Evolutionary conservation across 2,888 invertebrate genomes (phyloP).

Genomic region (Nomada hirtipes): DNA sequence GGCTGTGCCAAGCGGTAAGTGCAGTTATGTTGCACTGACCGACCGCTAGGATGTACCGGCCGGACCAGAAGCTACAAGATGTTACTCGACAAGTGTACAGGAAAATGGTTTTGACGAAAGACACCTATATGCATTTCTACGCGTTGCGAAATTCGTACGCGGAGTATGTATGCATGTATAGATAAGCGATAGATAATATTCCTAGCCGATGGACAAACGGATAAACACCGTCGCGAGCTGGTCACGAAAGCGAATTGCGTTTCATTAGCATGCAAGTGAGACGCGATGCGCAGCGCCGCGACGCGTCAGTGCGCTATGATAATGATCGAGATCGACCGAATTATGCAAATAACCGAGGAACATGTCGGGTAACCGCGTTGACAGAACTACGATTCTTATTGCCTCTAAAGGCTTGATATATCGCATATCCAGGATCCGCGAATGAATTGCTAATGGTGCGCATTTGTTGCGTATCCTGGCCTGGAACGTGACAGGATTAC

Average conservation of each 20-base stretch:
- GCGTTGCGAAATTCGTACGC: too few relatives aligned
- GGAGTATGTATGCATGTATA: too few relatives aligned
- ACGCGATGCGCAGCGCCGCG: conserved; percentile 4
- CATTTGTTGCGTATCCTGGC: too few relatives aligned
- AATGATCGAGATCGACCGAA: conserved; percentile 23
- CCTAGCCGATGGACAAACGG: conserved; percentile 49
- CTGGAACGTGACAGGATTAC: too few relatives aligned
- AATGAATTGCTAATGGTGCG: too few relatives aligned
- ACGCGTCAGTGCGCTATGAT: conserved; percentile 14
- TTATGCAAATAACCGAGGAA: conserved; percentile 34
- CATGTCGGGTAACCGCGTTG: neutral
- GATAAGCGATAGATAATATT: conserved; percentile 36
- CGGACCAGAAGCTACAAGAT: conserved; percentile 66
- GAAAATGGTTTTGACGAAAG: too few relatives aligned
- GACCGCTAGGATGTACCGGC: conserved; percentile 74
- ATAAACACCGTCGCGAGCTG: conserved; percentile 46
- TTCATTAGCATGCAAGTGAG: conserved; percentile 61
- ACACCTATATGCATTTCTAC: too few relatives aligned
- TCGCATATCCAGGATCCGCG: too few relatives aligned
- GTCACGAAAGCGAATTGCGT: conserved; percentile 63
- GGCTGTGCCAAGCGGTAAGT: conserved; percentile 69
- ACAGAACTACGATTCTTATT: neutral
- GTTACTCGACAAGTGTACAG: conserved; percentile 35
- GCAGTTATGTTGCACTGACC: conserved; percentile 81
- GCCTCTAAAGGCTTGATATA: neutral